Conservation (phyloP, 2,113 vertebrate genomes). For the Corvus hawaiiensis region DNA sequence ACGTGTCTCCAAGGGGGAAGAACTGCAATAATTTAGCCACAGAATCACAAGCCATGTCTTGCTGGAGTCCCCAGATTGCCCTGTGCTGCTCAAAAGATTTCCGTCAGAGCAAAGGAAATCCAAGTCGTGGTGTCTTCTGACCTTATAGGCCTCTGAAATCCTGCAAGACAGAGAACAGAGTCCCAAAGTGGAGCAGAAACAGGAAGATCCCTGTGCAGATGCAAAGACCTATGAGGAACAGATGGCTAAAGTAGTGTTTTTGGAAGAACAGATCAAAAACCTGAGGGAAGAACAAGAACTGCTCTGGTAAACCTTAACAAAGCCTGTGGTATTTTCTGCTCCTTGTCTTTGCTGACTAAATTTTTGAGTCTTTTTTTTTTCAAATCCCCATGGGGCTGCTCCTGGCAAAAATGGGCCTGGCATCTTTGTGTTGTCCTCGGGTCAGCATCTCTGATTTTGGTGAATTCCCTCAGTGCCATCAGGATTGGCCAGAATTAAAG, state of each 20-base stretch:
- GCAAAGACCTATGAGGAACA: slow-evolving; percentile 54
- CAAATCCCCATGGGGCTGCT: neutral
- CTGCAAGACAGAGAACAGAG: slow-evolving; percentile 50
- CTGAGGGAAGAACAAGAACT: slow-evolving; percentile 70
- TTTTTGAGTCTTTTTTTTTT: neutral
- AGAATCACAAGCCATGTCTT: neutral
- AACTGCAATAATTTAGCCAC: neutral
- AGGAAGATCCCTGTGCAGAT: neutral
- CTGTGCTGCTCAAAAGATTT: neutral
- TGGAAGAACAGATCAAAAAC: slow-evolving; percentile 67
- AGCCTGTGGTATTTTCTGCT: neutral
- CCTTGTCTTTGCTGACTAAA: neutral
- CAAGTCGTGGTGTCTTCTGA: slow-evolving; percentile 29
- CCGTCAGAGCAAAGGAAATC: neutral
- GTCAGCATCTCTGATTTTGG: neutral
- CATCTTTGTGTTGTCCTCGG: neutral
- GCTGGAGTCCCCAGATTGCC: neutral
- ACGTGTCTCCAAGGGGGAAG: accelerated
- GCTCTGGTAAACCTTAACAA: slow-evolving; percentile 48
- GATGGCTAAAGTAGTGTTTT: slow-evolving; percentile 46
- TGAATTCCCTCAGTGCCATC: neutral
- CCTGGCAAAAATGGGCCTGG: neutral
- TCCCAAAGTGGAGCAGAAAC: neutral
- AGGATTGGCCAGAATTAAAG: neutral
- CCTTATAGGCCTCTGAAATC: slow-evolving; percentile 63